A percentile compares a stretch with the other conserved stretches of the same genome.
phyloP scores from a whole-genome alignment of 2,797 vertebrate species.

The Spatula clypeata region DNA sequence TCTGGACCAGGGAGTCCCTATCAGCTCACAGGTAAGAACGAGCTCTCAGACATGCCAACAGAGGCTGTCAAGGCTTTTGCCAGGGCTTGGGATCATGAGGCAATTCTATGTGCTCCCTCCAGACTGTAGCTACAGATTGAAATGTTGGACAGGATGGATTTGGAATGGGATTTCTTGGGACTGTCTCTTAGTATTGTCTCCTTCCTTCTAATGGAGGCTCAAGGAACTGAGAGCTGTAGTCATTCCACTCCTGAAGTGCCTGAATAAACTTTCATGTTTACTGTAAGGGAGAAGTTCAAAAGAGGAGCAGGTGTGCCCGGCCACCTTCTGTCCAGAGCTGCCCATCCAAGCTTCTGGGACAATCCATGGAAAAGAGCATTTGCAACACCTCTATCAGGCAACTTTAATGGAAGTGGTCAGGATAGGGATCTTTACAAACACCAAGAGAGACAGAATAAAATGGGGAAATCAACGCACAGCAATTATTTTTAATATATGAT shows the following conservation, averaged over 20 bases:
- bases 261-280: not conserved
- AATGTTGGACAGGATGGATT: not conserved
- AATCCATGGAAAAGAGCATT: not conserved
- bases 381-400: not conserved
- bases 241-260: not conserved
- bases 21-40: conserved; percentile 90
- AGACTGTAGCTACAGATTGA: not conserved
- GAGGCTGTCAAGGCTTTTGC: not conserved
- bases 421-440: not conserved
- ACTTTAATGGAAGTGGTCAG: not conserved
- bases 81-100: not conserved
- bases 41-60: not conserved
- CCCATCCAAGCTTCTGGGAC: not conserved
- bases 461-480: not conserved
- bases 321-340: not conserved
- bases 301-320: not conserved
- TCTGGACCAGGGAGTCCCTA: conserved; percentile 93
- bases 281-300: not conserved
- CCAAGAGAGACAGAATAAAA: not conserved
- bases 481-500: not conserved
- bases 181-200: not conserved
- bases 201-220: not conserved
- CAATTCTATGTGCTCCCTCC: not conserved
- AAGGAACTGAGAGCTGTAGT: not conserved
- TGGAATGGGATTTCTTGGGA: not conserved